Evolutionary conservation across 2,113 vertebrate genomes (phyloP).

Genomic region (Ptilorrhoa leucosticta): DNA sequence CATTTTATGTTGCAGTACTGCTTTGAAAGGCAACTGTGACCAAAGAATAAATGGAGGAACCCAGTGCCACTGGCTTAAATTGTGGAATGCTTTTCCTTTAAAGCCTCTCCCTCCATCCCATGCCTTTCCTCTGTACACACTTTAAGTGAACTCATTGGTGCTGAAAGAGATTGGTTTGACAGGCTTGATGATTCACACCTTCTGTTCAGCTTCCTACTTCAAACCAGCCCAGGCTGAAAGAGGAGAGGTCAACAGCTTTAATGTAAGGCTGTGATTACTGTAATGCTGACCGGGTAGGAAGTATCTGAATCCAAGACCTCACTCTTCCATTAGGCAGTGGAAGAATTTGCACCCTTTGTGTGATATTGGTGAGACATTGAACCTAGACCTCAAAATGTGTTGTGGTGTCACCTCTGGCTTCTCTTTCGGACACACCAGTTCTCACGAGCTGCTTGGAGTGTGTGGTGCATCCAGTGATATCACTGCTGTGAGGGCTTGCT

Average conservation of each 20-base stretch:
- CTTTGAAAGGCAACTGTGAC: not conserved
- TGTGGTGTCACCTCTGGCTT: not conserved
- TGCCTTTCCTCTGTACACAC: not conserved
- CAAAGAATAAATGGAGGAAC: not conserved
- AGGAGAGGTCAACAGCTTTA: not conserved
- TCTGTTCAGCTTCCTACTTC: not conserved
- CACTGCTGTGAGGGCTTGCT: not conserved
- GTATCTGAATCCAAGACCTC: not conserved
- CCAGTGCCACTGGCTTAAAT: not conserved
- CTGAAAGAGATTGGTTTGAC: not conserved
- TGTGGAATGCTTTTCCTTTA: not conserved
- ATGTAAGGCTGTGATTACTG: not conserved
- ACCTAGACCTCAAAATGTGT: not conserved
- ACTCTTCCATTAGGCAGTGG: not conserved
- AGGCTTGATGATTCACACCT: slow-evolving; percentile 17
- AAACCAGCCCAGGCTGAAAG: not conserved
- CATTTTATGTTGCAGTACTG: not conserved
- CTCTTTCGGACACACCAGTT: not conserved
- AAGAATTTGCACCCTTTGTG: not conserved
- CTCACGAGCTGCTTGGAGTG: not conserved
- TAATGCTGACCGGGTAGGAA: not conserved
- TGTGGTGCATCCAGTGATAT: not conserved
- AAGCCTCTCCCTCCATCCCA: not conserved
- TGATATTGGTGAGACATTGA: not conserved
- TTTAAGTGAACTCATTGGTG: not conserved